phyloP scores from a whole-genome alignment of 2,113 vertebrate species.

The Malurus elegans region DNA sequence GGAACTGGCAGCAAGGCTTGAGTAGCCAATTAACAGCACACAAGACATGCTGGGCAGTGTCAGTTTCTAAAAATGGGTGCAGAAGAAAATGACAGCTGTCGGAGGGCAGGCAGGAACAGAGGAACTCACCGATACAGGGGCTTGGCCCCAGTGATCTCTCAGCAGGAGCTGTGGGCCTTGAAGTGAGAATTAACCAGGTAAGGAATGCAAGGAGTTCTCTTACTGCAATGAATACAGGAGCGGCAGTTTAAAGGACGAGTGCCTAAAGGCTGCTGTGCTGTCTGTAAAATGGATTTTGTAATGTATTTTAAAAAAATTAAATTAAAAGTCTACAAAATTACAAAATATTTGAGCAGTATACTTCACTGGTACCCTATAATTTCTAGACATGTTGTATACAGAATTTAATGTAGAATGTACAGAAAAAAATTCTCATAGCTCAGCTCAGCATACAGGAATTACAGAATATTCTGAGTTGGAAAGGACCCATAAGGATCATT shows the following conservation, averaged over 20 bases:
- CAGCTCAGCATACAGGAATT: neutral
- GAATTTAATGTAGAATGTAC: neutral
- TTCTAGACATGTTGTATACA: neutral
- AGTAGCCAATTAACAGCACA: neutral
- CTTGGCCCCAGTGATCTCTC: neutral
- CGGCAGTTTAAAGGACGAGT: neutral
- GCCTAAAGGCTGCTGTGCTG: neutral
- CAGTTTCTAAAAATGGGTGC: conserved; percentile 56
- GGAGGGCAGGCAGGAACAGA: neutral
- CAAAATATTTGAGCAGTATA: neutral
- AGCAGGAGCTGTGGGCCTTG: neutral
- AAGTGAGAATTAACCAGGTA: neutral
- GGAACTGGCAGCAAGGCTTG: neutral
- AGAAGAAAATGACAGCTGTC: conserved; percentile 54
- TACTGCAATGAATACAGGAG: neutral
- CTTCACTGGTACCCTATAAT: neutral
- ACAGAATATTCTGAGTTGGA: neutral
- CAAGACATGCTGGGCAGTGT: neutral
- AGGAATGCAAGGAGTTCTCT: neutral
- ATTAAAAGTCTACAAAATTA: neutral
- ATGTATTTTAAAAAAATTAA: neutral
- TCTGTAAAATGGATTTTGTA: neutral
- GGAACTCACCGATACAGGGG: neutral
- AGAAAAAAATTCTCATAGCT: neutral
- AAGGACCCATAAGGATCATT: neutral